A percentile compares a stretch with the other conserved stretches of the same genome.
Conservation (phyloP, 1,140 invertebrate species). For the Trachymyrmex septentrionalis region DNA sequence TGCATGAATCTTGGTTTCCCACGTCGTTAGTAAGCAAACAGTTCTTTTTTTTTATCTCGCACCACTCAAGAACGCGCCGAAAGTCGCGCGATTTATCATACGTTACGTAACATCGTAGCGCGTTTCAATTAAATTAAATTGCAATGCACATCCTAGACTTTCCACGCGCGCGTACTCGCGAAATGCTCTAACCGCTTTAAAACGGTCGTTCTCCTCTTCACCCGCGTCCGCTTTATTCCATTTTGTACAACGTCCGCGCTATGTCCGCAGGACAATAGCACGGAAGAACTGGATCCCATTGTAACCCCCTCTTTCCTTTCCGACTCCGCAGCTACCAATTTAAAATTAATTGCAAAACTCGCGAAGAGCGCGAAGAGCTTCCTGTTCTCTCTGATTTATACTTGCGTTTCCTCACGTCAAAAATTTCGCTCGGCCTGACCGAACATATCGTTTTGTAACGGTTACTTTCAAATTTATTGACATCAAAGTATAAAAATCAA, state of each 20-base stretch:
- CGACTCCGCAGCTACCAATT: constrained; percentile 56
- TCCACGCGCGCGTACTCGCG: constrained; percentile 10
- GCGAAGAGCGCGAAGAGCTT: constrained; percentile 62
- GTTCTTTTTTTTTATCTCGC: constrained; percentile 1
- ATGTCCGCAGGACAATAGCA: constrained; percentile 58
- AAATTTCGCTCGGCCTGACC: constrained; percentile 16
- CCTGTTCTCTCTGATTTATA: constrained; percentile 63
- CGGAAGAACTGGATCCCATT: constrained; percentile 58
- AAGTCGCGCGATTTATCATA: constrained; percentile 19
- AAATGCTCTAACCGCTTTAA: constrained; percentile 68
- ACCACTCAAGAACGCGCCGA: neutral
- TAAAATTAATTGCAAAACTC: constrained; percentile 74
- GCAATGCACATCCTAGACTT: constrained; percentile 26
- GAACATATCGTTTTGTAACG: neutral
- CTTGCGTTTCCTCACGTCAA: constrained; percentile 25
- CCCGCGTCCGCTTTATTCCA: constrained; percentile 57
- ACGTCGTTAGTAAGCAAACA: neutral
- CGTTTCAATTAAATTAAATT: constrained; percentile 71
- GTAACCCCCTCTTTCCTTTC: constrained; percentile 30
- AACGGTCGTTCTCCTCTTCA: constrained; percentile 44
- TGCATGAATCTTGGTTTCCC: neutral
- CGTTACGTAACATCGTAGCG: neutral
- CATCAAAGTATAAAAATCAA: neutral
- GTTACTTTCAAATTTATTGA: neutral
- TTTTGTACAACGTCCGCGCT: constrained; percentile 61